phyloP scores from a whole-genome alignment of 2,797 vertebrate species.

The Harpagifer antarcticus region DNA sequence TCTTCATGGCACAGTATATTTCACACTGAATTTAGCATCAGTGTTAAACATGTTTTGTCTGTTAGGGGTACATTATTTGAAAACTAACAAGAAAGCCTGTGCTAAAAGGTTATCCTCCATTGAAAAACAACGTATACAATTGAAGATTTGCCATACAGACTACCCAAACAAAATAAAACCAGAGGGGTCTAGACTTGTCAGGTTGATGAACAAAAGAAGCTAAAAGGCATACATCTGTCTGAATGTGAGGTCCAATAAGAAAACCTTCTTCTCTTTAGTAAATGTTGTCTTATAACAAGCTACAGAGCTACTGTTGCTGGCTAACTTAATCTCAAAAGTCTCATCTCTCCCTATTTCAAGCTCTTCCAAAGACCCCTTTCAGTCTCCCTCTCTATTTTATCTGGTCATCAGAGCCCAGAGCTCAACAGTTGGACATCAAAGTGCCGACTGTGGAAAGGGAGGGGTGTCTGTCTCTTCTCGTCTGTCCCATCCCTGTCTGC shows the following conservation, averaged over 20 bases:
- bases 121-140: neutral
- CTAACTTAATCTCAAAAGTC: constrained; percentile 59
- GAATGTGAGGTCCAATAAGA: neutral
- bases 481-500: constrained; percentile 74
- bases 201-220: neutral
- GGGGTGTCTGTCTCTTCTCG: constrained; percentile 69
- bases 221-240: neutral
- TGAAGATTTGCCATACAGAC: neutral
- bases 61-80: neutral
- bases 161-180: neutral
- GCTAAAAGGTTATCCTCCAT: neutral
- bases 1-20: neutral
- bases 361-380: constrained; percentile 70
- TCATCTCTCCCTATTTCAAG: constrained; percentile 61
- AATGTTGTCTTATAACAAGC: constrained; percentile 30
- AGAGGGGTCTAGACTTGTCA: neutral
- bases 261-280: constrained; percentile 4
- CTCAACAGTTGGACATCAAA: constrained; percentile 78
- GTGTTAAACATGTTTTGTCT: neutral
- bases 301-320: constrained; percentile 30
- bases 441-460: constrained; percentile 63
- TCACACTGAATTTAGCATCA: neutral
- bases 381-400: constrained; percentile 69
- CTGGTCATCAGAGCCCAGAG: constrained; percentile 79
- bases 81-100: too few species aligned